Evolutionary conservation across 2,888 invertebrate species (phyloP).

Genomic region (Limnephilus marmoratus): DNA sequence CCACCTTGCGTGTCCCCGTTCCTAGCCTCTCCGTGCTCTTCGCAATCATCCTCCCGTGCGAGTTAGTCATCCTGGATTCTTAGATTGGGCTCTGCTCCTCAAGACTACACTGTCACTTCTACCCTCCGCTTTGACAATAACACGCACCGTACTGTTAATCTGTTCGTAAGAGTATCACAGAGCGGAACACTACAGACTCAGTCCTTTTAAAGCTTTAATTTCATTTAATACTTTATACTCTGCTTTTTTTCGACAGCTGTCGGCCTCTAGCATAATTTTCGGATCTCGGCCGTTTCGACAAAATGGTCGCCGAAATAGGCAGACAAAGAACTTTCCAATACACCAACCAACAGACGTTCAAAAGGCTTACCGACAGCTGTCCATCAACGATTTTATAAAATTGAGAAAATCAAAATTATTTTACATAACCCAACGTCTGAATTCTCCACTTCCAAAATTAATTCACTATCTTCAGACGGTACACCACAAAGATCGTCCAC

Average conservation of each 20-base stretch:
- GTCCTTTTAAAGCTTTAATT: slow-evolving; percentile 63
- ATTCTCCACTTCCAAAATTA: slow-evolving; percentile 45
- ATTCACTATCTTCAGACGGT: slow-evolving; percentile 38
- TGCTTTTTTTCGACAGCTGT: slow-evolving; percentile 60
- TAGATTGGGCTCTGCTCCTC: slow-evolving; percentile 4
- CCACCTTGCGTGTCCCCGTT: slow-evolving; percentile 69
- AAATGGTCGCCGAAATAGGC: slow-evolving; percentile 61
- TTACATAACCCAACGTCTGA: slow-evolving; percentile 48
- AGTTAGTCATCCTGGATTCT: slow-evolving; percentile 60
- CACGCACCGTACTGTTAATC: slow-evolving; percentile 45
- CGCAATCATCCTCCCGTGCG: slow-evolving; percentile 57
- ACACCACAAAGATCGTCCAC: slow-evolving; percentile 42
- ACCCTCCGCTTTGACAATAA: slow-evolving; percentile 50
- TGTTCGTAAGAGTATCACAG: slow-evolving; percentile 63
- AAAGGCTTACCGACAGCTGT: slow-evolving; percentile 57
- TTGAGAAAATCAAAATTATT: slow-evolving; percentile 51
- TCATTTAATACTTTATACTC: slow-evolving; percentile 59
- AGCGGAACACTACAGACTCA: slow-evolving; percentile 62
- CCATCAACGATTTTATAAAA: slow-evolving; percentile 50
- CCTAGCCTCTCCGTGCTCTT: slow-evolving; percentile 59
- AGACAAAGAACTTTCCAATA: slow-evolving; percentile 61
- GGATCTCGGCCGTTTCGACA: slow-evolving; percentile 53
- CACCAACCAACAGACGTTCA: slow-evolving; percentile 37
- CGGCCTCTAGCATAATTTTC: slow-evolving; percentile 59
- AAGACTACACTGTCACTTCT: slow-evolving; percentile 34